Evolutionary conservation across 1,140 invertebrate species (phyloP).

Genomic region (Coboldia fuscipes): DNA sequence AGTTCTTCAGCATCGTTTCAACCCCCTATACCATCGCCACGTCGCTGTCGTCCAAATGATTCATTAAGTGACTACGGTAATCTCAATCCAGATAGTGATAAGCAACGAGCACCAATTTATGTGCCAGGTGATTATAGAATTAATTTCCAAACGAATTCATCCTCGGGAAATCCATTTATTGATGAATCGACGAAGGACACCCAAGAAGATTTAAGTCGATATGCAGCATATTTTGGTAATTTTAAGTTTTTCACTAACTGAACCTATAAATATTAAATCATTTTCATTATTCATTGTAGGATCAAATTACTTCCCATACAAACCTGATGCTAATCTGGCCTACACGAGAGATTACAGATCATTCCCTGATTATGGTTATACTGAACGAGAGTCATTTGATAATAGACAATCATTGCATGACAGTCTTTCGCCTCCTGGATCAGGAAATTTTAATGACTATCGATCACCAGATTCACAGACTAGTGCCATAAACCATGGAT

Average conservation of each 20-base stretch:
- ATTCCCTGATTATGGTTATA: conserved; percentile 17
- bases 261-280: not conserved
- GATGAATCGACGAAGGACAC: too few species aligned
- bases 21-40: conserved; percentile 43
- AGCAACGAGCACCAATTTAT: conserved; percentile 27
- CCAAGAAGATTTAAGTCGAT: too few species aligned
- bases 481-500: too few species aligned
- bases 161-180: too few species aligned
- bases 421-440: too few species aligned
- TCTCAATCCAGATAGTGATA: conserved; percentile 9
- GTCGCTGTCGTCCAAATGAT: conserved; percentile 41
- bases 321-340: conserved; percentile 15
- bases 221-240: too few species aligned
- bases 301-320: conserved; percentile 19
- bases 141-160: conserved; percentile 1
- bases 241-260: too few species aligned
- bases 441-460: too few species aligned
- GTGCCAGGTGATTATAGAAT: conserved; percentile 25
- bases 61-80: conserved; percentile 8
- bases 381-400: too few species aligned
- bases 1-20: conserved; percentile 16
- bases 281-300: conserved; percentile 12
- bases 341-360: conserved; percentile 20
- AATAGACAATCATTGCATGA: too few species aligned
- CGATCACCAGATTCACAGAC: too few species aligned